Evolutionary conservation across 2,113 vertebrate genomes (phyloP).

Genomic region (Balaeniceps rex): DNA sequence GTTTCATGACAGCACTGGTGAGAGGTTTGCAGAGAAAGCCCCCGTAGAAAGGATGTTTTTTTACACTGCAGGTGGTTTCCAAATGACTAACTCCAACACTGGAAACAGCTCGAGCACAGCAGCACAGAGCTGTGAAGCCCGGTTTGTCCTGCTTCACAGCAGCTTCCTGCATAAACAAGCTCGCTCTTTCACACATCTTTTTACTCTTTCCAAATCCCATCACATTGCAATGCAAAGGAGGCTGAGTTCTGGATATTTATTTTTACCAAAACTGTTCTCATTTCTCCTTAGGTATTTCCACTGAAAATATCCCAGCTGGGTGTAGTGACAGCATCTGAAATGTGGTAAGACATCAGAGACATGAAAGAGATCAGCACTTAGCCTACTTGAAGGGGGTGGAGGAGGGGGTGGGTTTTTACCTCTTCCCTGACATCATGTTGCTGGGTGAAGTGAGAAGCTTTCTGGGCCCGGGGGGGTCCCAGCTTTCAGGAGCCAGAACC

Average conservation of each 20-base stretch:
- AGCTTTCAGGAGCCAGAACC: background rate
- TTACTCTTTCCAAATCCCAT: background rate
- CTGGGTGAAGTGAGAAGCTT: background rate
- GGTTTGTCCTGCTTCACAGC: constrained; percentile 36
- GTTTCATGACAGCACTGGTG: background rate
- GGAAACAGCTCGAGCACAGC: background rate
- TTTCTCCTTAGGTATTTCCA: constrained; percentile 15
- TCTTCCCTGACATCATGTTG: background rate
- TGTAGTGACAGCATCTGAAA: constrained; percentile 30
- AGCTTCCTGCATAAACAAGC: constrained; percentile 6
- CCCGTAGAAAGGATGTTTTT: background rate
- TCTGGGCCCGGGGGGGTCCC: rapidly evolving
- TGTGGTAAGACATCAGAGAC: constrained; percentile 27
- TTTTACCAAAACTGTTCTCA: constrained; percentile 14
- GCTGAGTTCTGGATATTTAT: background rate
- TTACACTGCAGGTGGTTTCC: constrained; percentile 28
- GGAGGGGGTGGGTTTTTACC: background rate
- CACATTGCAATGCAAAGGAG: constrained; percentile 2
- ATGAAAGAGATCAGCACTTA: background rate
- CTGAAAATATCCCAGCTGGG: background rate
- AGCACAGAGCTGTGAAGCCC: background rate
- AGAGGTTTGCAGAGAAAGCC: background rate
- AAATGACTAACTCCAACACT: background rate
- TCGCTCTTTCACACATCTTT: background rate
- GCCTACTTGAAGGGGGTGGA: background rate